Percentiles rank a stretch among this genome's conserved stretches.
phyloP scores from a whole-genome alignment of 1,140 invertebrate species.

The Dinoponera quadriceps region DNA sequence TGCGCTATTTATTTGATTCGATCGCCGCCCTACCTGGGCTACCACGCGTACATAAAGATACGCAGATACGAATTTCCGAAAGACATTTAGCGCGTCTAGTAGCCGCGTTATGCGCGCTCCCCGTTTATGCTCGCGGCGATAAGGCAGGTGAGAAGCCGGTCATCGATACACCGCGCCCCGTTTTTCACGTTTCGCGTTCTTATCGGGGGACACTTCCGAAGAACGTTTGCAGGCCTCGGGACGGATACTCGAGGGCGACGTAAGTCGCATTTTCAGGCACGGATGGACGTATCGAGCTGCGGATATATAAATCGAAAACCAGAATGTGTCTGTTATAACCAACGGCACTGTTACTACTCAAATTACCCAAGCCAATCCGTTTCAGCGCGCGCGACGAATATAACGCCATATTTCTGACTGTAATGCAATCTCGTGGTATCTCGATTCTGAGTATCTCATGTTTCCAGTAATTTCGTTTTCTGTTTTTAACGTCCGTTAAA shows the following conservation, averaged over 20 bases:
- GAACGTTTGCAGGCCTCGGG: background rate
- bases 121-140: background rate
- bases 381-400: too few species aligned
- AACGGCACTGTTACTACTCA: too few species aligned
- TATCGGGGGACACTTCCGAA: constrained; percentile 6
- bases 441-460: too few species aligned
- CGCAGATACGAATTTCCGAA: constrained; percentile 42
- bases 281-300: background rate
- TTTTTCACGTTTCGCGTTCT: constrained; percentile 33
- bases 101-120: background rate
- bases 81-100: constrained; percentile 23
- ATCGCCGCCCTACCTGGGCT: constrained; percentile 41
- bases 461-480: too few species aligned
- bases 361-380: too few species aligned
- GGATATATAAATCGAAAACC: background rate
- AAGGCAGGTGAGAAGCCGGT: background rate
- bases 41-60: constrained; percentile 19
- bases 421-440: too few species aligned
- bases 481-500: too few species aligned
- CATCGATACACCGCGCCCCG: background rate
- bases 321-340: too few species aligned
- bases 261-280: background rate
- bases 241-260: background rate
- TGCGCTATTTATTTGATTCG: constrained; percentile 68
- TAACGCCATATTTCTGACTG: too few species aligned